phyloP scores from a whole-genome alignment of 1,140 invertebrate genomes.

The Eumaeus atala region DNA sequence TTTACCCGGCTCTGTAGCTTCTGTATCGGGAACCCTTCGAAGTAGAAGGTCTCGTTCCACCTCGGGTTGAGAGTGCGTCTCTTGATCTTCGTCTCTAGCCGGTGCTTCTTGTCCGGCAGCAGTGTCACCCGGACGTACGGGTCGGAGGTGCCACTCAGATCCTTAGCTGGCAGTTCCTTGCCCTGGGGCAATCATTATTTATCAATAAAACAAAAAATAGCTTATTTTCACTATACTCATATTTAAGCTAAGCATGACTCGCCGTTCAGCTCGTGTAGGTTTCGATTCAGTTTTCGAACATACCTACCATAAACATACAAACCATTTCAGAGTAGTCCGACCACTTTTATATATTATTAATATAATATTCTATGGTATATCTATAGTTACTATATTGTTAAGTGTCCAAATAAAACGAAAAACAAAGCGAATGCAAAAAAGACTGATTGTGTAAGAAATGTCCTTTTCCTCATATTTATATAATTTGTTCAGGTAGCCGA shows the following conservation, averaged over 20 bases:
- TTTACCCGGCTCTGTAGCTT: conserved; percentile 89
- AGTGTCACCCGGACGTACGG: conserved; percentile 94
- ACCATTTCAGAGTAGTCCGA: no score
- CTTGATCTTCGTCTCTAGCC: conserved; percentile 97
- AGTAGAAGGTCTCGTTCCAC: conserved; percentile 99
- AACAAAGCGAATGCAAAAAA: no score
- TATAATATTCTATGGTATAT: no score
- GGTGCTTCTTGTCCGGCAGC: conserved; percentile 95
- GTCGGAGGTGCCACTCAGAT: conserved; percentile 94
- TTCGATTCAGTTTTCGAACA: no score
- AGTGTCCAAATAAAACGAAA: no score
- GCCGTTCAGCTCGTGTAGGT: no score
- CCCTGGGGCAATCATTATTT: conserved; percentile 75
- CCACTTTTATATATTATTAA: no score
- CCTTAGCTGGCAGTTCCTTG: conserved; percentile 94
- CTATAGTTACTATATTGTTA: no score
- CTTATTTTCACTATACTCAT: background rate
- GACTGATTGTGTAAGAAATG: no score
- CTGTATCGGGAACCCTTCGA: conserved; percentile 96
- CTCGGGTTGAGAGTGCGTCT: conserved; percentile 94
- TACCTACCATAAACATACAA: no score
- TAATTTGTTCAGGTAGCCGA: no score
- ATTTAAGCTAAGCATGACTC: background rate
- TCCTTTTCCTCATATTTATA: no score
- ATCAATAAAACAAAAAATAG: conserved; percentile 5